Base-by-base conservation (phyloP, 2,888 invertebrate species). In the Cephus rjabovi region DNA sequence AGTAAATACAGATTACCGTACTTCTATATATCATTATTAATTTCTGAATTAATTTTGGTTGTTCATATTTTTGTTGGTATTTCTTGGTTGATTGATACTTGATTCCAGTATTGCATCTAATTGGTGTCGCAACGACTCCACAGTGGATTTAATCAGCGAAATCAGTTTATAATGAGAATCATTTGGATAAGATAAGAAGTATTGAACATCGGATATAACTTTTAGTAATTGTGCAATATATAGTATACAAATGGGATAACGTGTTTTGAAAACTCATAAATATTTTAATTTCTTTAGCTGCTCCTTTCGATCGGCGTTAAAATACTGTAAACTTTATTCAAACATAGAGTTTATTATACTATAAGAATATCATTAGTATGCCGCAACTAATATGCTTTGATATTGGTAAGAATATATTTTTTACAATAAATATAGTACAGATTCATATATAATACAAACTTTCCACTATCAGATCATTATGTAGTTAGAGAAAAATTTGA, bases 131-230 rank as follows among this genome's bases (percentile, higher is more conserved):
- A 23, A 56, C 15, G 56, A 56, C 9, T 56, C 2, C 1, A 23
- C 9, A 23, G 23, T 23, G 6, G 23, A 23, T 56, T 56, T 56
- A 75, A 77, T 73, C 33, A 80, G 80, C 76, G 35, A n/a, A 79
- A 80, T 85, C 81, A 79, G 80, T 87, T 87, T 86, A 87, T 86
- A 77, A 80, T 83, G 79, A 56, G 56, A 40, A 76, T 75, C 76
- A 77, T 37, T 73, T 73, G 73, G 30, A 33, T 79, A 80, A 83
- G 80, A 81, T 83, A 84, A 77, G 82, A 81, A 80, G 77, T 78
- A 73, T 77, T 73, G 71, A 37, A 80, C 34, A 79, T 76, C 68
- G 31, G 69, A 70, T 71, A 70, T 75, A 77, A 35, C 31, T 30
- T 15, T 74, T 79, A 81, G 75, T 77, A 74, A 78, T 79, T 79